phyloP scores from a whole-genome alignment of 2,113 vertebrate species.

The Polypterus bichir region DNA sequence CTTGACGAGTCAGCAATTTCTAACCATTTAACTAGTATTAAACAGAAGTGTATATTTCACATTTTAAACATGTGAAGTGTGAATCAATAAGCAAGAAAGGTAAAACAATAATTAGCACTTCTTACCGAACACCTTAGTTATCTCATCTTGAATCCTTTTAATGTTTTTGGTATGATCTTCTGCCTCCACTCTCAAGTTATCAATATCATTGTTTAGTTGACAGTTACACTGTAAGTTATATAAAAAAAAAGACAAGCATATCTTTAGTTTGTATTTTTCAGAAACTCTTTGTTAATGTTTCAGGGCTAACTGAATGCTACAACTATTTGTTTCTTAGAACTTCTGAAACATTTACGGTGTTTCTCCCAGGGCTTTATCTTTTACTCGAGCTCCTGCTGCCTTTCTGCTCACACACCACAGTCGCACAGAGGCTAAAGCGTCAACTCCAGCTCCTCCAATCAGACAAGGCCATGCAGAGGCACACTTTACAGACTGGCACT shows the following conservation, averaged over 20 bases:
- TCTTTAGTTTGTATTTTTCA: too few species aligned
- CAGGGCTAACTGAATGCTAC: too few species aligned
- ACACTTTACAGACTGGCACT: too few species aligned
- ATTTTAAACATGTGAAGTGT: background rate
- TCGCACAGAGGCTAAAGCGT: background rate
- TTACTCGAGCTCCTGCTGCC: too few species aligned
- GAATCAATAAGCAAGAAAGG: background rate
- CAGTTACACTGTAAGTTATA: conserved; percentile 24
- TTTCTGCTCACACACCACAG: background rate
- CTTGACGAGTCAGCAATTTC: conserved; percentile 9
- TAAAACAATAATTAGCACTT: background rate
- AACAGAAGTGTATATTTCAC: background rate
- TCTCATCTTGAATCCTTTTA: conserved; percentile 16
- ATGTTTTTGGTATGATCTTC: conserved; percentile 18
- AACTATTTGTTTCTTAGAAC: background rate
- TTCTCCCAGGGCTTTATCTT: background rate
- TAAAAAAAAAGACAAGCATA: background rate
- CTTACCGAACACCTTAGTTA: conserved; percentile 28
- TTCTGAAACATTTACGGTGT: too few species aligned
- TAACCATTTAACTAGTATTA: background rate
- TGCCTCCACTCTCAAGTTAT: conserved; percentile 23
- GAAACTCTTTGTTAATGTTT: background rate
- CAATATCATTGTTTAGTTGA: conserved; percentile 31
- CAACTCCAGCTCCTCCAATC: background rate
- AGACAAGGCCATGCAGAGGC: too few species aligned